A percentile compares a stretch with the other conserved stretches of the same genome.
Evolutionary conservation across 2,113 vertebrate genomes (phyloP).

Genomic region (Etheostoma spectabile): DNA sequence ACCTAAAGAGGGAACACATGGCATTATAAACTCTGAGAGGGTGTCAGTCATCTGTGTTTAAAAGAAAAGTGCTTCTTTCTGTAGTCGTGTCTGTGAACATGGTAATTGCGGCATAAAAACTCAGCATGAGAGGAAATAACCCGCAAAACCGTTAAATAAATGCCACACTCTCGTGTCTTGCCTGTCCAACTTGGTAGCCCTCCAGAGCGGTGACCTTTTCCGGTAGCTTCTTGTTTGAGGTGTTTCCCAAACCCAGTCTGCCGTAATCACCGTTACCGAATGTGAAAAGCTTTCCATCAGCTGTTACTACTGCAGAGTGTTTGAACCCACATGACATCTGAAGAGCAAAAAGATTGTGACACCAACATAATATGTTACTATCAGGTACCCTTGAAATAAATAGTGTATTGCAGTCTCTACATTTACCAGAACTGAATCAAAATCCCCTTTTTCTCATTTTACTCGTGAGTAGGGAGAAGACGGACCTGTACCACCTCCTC

Average conservation of each 20-base stretch:
- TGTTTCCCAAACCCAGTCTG: constrained; percentile 85
- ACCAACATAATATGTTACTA: neutral
- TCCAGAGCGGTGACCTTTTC: constrained; percentile 86
- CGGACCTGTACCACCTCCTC: constrained; percentile 87
- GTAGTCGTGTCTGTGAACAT: neutral
- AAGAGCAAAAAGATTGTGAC: neutral
- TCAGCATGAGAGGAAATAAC: neutral
- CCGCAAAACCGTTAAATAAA: neutral
- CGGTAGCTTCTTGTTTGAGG: constrained; percentile 87
- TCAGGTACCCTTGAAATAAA: neutral
- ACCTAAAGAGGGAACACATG: constrained; percentile 71
- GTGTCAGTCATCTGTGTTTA: neutral
- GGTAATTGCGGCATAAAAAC: neutral
- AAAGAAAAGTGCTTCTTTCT: neutral
- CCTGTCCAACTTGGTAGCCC: constrained; percentile 84
- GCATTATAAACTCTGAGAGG: neutral
- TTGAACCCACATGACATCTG: constrained; percentile 89
- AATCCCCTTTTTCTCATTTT: no score
- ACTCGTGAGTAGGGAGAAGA: neutral
- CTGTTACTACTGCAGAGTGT: constrained; percentile 86
- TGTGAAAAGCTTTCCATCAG: constrained; percentile 86
- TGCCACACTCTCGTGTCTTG: constrained; percentile 5
- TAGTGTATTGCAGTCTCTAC: neutral
- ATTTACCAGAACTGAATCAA: neutral
- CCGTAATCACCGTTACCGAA: constrained; percentile 88